Base-by-base conservation (phyloP, 2,113 vertebrate genomes). In the Bujurquina vittata region DNA sequence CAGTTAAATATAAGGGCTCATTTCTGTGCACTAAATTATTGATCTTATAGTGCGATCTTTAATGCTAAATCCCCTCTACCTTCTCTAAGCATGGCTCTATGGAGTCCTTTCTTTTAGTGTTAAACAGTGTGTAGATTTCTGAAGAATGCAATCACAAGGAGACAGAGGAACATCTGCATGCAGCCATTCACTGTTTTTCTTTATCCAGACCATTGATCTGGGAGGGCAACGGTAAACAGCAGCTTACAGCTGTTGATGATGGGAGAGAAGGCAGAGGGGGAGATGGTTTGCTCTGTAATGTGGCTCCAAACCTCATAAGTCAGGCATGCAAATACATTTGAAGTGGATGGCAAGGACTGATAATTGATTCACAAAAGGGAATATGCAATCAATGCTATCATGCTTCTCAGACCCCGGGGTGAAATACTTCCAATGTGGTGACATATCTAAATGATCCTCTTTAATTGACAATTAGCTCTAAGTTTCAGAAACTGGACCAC, bases 21-120 rank as follows among this genome's bases (percentile, higher is more conserved):
- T 88, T 72, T 60, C 60, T 75, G 75, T 49, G 74, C 67, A n/a
- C n/a, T 75, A 61, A 81, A 75, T 77, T 85, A 91, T 84, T 89
- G 85, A 87, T 84, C 60, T 37, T 22, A 7, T 3, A 5, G 35
- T 9, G 20, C 10, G 60, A 77, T 77, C 63, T 80, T 12, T 4
- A 62, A 61, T 49, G 10, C 10, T 46, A 18, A 74, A 75, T 52
- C 18, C 7, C 22, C 26, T 75, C 18, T 18, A 74, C 61, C 11
- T 31, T 74, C 67, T 75, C 67, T 52, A 17, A 52, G 49, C 17
- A 18, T 7, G 17, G 49, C 31, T 72, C 46, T 69, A 18, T 52
- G 10, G 65, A 69, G 65, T 31, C 43, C 29, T 23, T 69, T 26
- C 65, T 52, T 69, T 52, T 52, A 20, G 10, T 33, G 67, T 18